Percentiles rank a stretch among this genome's conserved stretches.
phyloP scores from a whole-genome alignment of 2,888 invertebrate genomes.

The Notocelia uddmanniana region DNA sequence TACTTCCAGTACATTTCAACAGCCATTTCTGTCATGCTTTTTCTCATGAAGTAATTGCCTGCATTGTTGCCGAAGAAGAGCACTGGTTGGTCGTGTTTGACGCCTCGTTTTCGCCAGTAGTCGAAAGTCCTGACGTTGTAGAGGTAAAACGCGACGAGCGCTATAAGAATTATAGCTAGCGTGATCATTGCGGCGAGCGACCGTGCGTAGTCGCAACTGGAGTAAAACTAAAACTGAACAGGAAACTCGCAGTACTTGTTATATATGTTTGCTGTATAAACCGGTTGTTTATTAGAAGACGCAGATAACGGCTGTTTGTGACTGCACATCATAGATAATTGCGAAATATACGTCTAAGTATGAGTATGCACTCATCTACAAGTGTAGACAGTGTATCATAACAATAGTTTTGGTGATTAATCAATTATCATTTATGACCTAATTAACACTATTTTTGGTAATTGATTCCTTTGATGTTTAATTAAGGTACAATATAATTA shows the following conservation, averaged over 20 bases:
- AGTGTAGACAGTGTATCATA: too few relatives aligned
- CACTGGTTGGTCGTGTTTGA: slow-evolving; percentile 64
- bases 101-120: slow-evolving; percentile 53
- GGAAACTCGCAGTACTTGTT: neutral
- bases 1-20: slow-evolving; percentile 66
- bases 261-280: neutral
- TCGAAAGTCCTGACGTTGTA: slow-evolving; percentile 43
- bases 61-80: slow-evolving; percentile 65
- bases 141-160: slow-evolving; percentile 20
- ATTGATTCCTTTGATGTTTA: too few relatives aligned
- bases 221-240: neutral
- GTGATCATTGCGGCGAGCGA: slow-evolving; percentile 31
- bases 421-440: too few relatives aligned
- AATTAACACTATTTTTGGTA: too few relatives aligned
- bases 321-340: neutral
- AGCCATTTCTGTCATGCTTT: slow-evolving; percentile 59
- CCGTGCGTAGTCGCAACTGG: neutral
- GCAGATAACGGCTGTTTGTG: neutral
- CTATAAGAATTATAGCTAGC: slow-evolving; percentile 28
- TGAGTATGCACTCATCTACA: too few relatives aligned
- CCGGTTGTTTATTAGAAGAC: neutral
- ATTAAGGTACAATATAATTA: too few relatives aligned
- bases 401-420: too few relatives aligned
- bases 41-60: slow-evolving; percentile 56
- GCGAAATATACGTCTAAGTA: neutral